These are phyloP conservation scores for Metacarcinus magister DNA, from an alignment of 2,888 invertebrate species.

Conservation along the genomic window DNA sequence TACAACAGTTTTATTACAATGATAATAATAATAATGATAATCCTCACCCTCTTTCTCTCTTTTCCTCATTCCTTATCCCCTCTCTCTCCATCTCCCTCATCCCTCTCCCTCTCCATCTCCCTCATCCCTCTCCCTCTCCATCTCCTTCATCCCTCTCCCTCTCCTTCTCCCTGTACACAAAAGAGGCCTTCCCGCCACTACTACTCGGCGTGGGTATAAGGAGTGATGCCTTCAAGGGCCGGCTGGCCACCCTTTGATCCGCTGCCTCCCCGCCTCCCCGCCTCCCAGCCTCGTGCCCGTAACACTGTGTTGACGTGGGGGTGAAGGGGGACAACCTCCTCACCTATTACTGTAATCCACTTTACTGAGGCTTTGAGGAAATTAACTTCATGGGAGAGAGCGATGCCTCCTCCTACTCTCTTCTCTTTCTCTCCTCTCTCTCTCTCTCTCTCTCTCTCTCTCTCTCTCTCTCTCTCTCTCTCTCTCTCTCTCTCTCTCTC, in stretches of 20 bases:
- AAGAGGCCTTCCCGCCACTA: neutral
- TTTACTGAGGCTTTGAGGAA: neutral
- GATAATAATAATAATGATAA: neutral
- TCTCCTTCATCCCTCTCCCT: too few species aligned
- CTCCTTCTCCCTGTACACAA: neutral
- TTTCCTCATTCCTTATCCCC: neutral
- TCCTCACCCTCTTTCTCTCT: neutral
- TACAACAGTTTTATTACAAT: neutral
- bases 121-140: neutral
- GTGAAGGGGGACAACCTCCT: neutral
- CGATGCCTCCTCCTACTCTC: neutral
- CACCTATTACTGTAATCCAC: neutral
- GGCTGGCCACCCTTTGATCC: neutral
- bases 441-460: neutral
- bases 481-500: neutral
- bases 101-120: neutral
- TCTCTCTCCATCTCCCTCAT: neutral
- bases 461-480: slow-evolving; percentile 9
- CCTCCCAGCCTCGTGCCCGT: neutral
- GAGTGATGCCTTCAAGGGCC: neutral
- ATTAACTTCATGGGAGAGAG: neutral
- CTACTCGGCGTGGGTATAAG: neutral
- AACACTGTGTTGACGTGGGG: neutral
- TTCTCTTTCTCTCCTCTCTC: neutral
- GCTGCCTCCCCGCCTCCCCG: neutral